These are phyloP conservation scores for Columba livia DNA, from an alignment of 2,113 vertebrate species.

Conservation along the genomic window DNA sequence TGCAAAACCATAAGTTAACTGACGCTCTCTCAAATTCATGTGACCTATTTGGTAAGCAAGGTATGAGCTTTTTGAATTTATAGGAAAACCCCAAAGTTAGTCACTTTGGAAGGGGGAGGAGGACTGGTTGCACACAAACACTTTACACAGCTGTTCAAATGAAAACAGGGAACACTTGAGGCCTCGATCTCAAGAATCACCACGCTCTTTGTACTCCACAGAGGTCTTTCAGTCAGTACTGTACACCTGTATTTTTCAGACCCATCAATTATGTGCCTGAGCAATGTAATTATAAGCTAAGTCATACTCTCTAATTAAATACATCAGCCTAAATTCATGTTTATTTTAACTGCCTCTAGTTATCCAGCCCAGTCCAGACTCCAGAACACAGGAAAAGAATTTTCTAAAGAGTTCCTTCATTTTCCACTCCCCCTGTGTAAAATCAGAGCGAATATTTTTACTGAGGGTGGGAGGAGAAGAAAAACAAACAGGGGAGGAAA, in stretches of 20 bases:
- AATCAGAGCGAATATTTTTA: constrained; percentile 22
- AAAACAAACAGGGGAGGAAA: neutral
- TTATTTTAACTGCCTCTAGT: constrained; percentile 70
- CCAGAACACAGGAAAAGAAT: constrained; percentile 31
- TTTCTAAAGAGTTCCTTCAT: constrained; percentile 11
- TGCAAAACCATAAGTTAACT: neutral
- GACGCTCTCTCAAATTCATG: neutral
- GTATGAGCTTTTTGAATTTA: neutral
- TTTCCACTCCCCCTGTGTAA: constrained; percentile 12
- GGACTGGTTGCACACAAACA: neutral
- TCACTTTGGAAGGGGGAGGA: neutral
- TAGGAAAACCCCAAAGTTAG: neutral
- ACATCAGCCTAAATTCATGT: constrained; percentile 61
- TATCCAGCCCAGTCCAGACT: constrained; percentile 39
- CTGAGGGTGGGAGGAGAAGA: neutral
- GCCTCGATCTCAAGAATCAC: constrained; percentile 60
- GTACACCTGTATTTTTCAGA: constrained; percentile 69
- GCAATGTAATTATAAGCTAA: constrained; percentile 69
- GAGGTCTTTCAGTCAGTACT: constrained; percentile 55
- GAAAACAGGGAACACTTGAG: constrained; percentile 60
- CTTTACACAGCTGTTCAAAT: constrained; percentile 61
- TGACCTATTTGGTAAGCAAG: neutral
- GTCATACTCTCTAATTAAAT: constrained; percentile 63
- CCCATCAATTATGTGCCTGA: constrained; percentile 67
- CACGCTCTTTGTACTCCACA: constrained; percentile 30